These are phyloP conservation scores for Battus philenor DNA, from an alignment of 1,140 invertebrate species.

Conservation along the genomic window DNA sequence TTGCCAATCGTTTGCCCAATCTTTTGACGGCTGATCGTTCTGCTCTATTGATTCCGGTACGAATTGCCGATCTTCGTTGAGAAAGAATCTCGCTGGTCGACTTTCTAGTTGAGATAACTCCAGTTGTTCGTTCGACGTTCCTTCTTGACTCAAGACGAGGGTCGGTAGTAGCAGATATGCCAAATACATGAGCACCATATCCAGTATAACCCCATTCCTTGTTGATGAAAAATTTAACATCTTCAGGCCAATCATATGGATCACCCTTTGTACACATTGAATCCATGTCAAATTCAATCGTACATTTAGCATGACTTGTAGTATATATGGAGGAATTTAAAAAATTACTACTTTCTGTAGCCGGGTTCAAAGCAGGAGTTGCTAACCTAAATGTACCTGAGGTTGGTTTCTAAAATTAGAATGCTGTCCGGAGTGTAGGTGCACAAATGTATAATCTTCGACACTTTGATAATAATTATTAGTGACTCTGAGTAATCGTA, in stretches of 20 bases:
- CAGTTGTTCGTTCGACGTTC: not conserved
- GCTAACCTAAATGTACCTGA: no score
- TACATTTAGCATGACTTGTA: no score
- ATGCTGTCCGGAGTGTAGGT: no score
- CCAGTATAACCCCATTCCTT: not conserved
- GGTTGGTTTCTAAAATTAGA: no score
- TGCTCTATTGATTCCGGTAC: not conserved
- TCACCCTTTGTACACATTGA: not conserved
- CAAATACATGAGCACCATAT: not conserved
- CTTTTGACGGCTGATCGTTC: not conserved
- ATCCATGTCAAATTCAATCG: not conserved
- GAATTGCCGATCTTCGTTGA: not conserved
- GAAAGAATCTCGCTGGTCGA: no score
- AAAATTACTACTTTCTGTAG: no score
- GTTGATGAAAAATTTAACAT: not conserved
- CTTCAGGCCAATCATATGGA: not conserved
- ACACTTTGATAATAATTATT: no score
- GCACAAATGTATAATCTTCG: no score
- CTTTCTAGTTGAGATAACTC: not conserved
- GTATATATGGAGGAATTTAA: no score
- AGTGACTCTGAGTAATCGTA: no score
- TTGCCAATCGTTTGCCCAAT: not conserved
- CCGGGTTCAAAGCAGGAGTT: no score
- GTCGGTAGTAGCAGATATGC: not conserved
- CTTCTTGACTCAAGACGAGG: not conserved